Percentiles rank a stretch among this genome's conserved stretches.
Conservation (phyloP, 2,888 invertebrate genomes). For the Clistopyga incitator region DNA sequence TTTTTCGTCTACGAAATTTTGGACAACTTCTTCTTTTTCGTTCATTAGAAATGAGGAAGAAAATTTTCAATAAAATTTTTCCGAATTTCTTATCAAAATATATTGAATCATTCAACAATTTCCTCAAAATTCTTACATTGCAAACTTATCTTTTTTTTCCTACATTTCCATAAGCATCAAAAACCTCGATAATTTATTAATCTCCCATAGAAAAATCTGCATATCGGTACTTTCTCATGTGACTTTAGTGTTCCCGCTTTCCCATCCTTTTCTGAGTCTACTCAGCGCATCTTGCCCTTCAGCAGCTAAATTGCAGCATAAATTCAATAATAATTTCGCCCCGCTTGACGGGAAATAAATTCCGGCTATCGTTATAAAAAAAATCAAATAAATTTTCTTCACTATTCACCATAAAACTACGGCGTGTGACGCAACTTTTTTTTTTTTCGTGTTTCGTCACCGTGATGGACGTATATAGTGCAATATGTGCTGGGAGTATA, state of each 20-base stretch:
- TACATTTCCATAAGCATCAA: background rate
- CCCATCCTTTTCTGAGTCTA: background rate
- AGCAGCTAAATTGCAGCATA: background rate
- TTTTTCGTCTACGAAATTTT: too few relatives aligned
- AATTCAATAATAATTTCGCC: slow-evolving; percentile 13
- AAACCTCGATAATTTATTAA: background rate
- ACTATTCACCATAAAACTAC: background rate
- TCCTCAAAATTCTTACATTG: too few relatives aligned
- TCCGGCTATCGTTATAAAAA: background rate
- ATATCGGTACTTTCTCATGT: background rate
- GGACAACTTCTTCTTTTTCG: too few relatives aligned
- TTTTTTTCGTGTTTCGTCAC: background rate
- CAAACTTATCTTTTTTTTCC: too few relatives aligned
- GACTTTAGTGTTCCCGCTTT: background rate
- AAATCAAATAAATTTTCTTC: slow-evolving; percentile 14
- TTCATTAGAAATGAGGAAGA: too few relatives aligned
- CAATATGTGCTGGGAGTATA: slow-evolving; percentile 20
- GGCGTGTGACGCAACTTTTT: slow-evolving; percentile 16
- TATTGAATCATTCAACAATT: too few relatives aligned
- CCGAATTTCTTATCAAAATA: too few relatives aligned
- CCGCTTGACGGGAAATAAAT: background rate
- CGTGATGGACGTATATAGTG: background rate
- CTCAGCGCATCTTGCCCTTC: background rate
- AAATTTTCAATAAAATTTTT: too few relatives aligned
- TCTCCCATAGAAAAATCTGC: background rate